These are phyloP conservation scores for Galendromus occidentalis DNA, from an alignment of 1,140 invertebrate genomes.

Conservation along the genomic window DNA sequence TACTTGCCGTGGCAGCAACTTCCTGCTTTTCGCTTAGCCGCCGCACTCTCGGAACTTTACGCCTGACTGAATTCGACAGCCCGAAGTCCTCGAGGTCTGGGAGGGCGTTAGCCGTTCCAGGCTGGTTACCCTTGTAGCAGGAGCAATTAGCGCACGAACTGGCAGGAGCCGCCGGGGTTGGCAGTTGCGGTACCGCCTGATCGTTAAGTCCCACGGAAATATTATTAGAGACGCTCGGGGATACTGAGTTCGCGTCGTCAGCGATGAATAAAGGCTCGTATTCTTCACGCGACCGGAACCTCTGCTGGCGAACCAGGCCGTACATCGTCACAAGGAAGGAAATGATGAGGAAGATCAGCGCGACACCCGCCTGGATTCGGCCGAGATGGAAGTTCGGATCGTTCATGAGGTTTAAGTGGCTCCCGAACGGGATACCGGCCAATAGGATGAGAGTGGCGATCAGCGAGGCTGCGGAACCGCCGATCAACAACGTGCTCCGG, in stretches of 20 bases:
- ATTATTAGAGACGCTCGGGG: no score
- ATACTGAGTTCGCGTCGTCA: background rate
- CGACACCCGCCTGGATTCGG: conserved; percentile 41
- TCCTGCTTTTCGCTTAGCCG: background rate
- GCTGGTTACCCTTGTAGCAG: background rate
- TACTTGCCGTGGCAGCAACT: background rate
- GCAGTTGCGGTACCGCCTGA: background rate
- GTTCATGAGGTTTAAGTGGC: conserved; percentile 28
- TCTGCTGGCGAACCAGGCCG: conserved; percentile 50
- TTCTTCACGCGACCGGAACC: conserved; percentile 25
- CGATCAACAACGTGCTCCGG: conserved; percentile 10
- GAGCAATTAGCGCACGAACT: conserved; percentile 4
- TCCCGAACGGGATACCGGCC: conserved; percentile 17
- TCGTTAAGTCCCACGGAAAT: no score
- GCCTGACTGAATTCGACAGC: background rate
- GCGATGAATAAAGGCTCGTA: background rate
- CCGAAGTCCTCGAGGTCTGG: background rate
- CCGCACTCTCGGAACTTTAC: background rate
- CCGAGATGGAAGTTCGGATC: conserved; percentile 65
- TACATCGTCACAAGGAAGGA: conserved; percentile 43
- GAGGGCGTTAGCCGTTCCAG: background rate
- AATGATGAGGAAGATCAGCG: conserved; percentile 40
- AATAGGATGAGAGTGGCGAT: background rate
- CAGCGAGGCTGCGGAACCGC: background rate
- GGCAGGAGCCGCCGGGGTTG: background rate